Conservation (phyloP, 2,797 vertebrate species). For the Silurus aristotelis region DNA sequence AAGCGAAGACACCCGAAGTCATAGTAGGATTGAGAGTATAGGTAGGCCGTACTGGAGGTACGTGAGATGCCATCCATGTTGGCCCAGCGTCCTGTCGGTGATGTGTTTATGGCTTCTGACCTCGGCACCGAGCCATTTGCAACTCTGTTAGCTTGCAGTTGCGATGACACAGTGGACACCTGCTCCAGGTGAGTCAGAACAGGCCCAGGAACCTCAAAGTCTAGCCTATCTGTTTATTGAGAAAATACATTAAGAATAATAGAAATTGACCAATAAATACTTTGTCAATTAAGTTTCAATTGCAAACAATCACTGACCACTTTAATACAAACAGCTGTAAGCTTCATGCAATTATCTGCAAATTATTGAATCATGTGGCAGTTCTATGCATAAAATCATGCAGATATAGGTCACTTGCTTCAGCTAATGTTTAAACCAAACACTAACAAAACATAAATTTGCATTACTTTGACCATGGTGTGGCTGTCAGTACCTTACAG, state of each 20-base stretch:
- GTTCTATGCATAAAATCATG: background rate
- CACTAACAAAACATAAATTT: background rate
- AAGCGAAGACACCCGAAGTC: conserved; percentile 56
- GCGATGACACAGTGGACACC: conserved; percentile 68
- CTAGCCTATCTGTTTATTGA: conserved; percentile 58
- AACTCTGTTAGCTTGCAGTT: conserved; percentile 55
- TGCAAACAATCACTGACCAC: background rate
- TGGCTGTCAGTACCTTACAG: background rate
- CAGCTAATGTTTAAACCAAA: background rate
- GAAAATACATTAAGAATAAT: background rate
- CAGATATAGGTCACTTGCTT: background rate
- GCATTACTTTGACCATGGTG: background rate
- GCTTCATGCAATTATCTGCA: background rate
- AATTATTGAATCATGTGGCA: background rate
- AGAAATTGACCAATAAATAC: background rate
- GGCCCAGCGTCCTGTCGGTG: conserved; percentile 46
- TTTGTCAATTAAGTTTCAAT: background rate
- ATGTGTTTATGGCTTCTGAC: conserved; percentile 57
- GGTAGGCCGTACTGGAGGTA: conserved; percentile 55
- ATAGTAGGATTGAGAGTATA: conserved; percentile 61
- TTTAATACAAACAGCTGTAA: background rate
- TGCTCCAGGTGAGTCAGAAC: conserved; percentile 71
- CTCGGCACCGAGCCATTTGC: conserved; percentile 50
- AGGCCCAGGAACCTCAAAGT: conserved; percentile 61
- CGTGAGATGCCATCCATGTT: conserved; percentile 32